Percentiles rank a stretch among this genome's conserved stretches.
These are phyloP conservation scores for Augochlora pura DNA, from an alignment of 1,140 invertebrate genomes.

Conservation along the genomic window DNA sequence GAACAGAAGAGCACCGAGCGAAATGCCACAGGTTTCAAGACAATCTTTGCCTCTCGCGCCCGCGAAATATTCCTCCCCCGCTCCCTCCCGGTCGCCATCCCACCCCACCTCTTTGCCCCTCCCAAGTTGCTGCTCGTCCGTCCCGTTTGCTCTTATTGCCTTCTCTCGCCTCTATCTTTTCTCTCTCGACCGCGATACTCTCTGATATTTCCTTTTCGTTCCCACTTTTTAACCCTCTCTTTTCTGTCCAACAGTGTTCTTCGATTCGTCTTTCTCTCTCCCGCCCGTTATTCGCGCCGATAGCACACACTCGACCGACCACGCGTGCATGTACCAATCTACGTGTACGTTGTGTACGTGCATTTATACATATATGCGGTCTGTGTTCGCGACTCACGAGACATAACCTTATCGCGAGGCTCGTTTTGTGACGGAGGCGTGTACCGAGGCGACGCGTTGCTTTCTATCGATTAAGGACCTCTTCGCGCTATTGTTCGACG, in stretches of 20 bases:
- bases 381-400: constrained; percentile 35
- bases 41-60: constrained; percentile 61
- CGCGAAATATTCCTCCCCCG: constrained; percentile 43
- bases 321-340: background rate
- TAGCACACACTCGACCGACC: background rate
- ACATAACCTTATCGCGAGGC: constrained; percentile 51
- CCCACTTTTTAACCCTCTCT: background rate
- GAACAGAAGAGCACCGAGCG: constrained; percentile 53
- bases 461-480: constrained; percentile 62
- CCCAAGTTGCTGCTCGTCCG: background rate
- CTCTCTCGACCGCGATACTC: background rate
- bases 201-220: background rate
- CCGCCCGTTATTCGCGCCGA: constrained; percentile 35
- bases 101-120: background rate
- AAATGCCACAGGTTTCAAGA: constrained; percentile 70
- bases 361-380: background rate
- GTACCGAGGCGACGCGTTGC: constrained; percentile 52
- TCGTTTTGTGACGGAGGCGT: constrained; percentile 45
- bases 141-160: background rate
- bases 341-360: no score
- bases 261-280: constrained; percentile 2
- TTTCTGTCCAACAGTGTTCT: constrained; percentile 25
- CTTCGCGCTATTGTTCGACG: constrained; percentile 55
- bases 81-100: background rate
- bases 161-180: background rate